phyloP scores from a whole-genome alignment of 2,888 invertebrate species.

The Schizotus pectinicornis region DNA sequence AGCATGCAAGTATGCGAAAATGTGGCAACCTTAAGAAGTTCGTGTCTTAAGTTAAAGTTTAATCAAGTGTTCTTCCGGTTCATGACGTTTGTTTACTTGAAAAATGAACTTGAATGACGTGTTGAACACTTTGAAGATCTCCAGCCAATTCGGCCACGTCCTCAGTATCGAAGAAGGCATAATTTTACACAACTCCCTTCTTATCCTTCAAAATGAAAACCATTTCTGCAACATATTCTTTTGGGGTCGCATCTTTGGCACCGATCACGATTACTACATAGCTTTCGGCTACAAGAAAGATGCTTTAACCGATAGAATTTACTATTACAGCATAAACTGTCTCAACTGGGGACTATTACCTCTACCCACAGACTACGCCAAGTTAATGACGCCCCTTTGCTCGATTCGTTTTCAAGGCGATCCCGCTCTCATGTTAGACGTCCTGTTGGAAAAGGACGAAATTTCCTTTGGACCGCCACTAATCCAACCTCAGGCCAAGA shows the following conservation, averaged over 20 bases:
- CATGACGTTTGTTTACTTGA: too few species aligned
- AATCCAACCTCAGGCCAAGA: conserved; percentile 58
- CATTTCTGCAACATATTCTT: conserved; percentile 82
- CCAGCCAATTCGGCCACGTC: conserved; percentile 71
- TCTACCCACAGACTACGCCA: conserved; percentile 56
- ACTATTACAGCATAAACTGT: conserved; percentile 78
- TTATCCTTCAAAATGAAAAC: conserved; percentile 82
- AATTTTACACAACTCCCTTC: conserved; percentile 76
- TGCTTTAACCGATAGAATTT: conserved; percentile 73
- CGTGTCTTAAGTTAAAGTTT: too few species aligned
- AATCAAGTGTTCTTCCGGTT: too few species aligned
- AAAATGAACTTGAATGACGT: conserved; percentile 65
- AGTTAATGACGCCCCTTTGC: conserved; percentile 56
- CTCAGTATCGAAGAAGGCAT: conserved; percentile 76
- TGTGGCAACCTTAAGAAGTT: too few species aligned
- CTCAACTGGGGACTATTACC: conserved; percentile 72
- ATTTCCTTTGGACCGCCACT: conserved; percentile 62
- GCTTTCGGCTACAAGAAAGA: conserved; percentile 80
- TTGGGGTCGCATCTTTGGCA: conserved; percentile 84
- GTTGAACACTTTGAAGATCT: conserved; percentile 61
- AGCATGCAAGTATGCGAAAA: too few species aligned
- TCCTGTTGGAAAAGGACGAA: conserved; percentile 62
- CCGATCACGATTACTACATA: conserved; percentile 80
- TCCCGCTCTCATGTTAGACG: conserved; percentile 59
- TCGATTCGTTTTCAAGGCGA: conserved; percentile 59